Evolutionary conservation across 1,140 invertebrate species (phyloP).

Genomic region (Ceratina calcarata): DNA sequence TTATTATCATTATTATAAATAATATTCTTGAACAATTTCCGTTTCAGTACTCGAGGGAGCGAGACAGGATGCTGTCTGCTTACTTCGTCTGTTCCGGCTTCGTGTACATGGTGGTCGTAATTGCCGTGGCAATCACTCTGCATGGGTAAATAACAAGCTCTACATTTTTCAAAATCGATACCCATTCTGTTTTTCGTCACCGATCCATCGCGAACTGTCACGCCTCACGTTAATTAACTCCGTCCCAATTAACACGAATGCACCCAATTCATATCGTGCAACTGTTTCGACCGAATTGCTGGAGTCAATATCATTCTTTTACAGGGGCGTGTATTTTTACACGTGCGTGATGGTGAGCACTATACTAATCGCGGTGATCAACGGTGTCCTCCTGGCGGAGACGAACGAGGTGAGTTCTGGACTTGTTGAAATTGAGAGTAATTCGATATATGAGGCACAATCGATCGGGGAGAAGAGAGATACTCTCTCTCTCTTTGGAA

Average conservation of each 20-base stretch:
- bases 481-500: conserved; percentile 58
- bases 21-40: no score
- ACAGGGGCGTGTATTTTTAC: conserved; percentile 73
- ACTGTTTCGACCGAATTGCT: no score
- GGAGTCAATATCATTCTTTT: no score
- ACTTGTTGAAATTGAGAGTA: background rate
- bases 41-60: conserved; percentile 87
- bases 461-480: conserved; percentile 53
- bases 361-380: conserved; percentile 70
- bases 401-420: conserved; percentile 72
- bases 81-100: conserved; percentile 92
- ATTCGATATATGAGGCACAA: background rate
- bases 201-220: no score
- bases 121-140: conserved; percentile 86
- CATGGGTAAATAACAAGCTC: conserved; percentile 80
- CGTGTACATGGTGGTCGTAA: conserved; percentile 84
- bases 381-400: conserved; percentile 74
- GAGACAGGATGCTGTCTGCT: conserved; percentile 90
- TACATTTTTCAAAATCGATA: conserved; percentile 1
- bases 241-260: no score
- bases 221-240: no score
- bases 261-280: no score
- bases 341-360: conserved; percentile 67
- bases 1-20: no score
- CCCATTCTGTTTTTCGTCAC: background rate